phyloP scores from a whole-genome alignment of 2,113 vertebrate species.

The Hypomesus transpacificus region DNA sequence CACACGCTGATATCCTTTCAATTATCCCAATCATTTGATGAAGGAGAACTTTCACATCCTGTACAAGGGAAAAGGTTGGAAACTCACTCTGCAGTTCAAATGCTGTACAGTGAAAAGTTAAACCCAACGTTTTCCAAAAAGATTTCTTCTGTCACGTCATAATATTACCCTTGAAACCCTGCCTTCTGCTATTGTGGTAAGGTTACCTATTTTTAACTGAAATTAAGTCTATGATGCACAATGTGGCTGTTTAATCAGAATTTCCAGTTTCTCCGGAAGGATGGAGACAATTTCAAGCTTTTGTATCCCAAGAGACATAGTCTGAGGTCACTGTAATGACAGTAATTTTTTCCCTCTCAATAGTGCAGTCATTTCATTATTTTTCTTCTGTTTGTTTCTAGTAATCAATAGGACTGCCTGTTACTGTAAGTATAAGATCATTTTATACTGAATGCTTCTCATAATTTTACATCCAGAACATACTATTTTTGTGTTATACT shows the following conservation, averaged over 20 bases:
- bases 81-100: slow-evolving; percentile 9
- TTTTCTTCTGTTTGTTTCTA: too few relatives aligned
- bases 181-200: neutral
- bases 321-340: neutral
- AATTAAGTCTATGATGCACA: too few relatives aligned
- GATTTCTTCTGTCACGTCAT: neutral
- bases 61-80: neutral
- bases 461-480: neutral
- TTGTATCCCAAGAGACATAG: neutral
- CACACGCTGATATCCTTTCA: slow-evolving; percentile 57
- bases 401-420: too few relatives aligned
- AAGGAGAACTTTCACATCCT: slow-evolving; percentile 17
- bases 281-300: neutral
- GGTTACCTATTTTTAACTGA: neutral
- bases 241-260: neutral
- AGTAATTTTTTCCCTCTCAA: neutral
- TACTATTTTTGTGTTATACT: neutral
- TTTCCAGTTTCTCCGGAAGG: neutral
- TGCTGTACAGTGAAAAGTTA: neutral
- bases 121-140: too few relatives aligned
- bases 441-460: too few relatives aligned
- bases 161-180: neutral
- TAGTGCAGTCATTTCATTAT: neutral
- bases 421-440: too few relatives aligned
- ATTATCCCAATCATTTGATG: slow-evolving; percentile 50